phyloP scores from a whole-genome alignment of 2,113 vertebrate genomes.

The Trinectes maculatus region DNA sequence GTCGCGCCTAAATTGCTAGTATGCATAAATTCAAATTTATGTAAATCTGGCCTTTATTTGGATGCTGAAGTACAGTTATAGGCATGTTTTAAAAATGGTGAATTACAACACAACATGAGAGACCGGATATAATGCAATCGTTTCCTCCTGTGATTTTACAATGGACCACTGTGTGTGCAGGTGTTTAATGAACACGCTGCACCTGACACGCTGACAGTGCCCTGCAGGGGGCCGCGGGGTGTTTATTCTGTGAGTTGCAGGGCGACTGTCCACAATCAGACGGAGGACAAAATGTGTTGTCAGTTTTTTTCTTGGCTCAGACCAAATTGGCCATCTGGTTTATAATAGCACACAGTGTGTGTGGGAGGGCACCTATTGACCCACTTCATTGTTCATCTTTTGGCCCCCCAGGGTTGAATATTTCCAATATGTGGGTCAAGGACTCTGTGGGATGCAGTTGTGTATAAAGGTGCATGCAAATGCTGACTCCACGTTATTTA shows the following conservation, averaged over 20 bases:
- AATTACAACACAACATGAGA: not conserved
- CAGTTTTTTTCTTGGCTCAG: constrained; percentile 56
- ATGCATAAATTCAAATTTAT: no score
- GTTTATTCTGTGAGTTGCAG: constrained; percentile 27
- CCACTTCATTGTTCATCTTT: constrained; percentile 48
- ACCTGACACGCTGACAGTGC: constrained; percentile 26
- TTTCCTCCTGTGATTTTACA: not conserved
- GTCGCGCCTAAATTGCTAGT: no score
- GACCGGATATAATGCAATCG: not conserved
- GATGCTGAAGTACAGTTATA: no score
- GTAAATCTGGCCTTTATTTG: no score
- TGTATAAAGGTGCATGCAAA: not conserved
- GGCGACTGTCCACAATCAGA: constrained; percentile 45
- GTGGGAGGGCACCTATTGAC: constrained; percentile 59
- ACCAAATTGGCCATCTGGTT: constrained; percentile 73
- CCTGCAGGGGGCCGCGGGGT: constrained; percentile 23
- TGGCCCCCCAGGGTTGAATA: constrained; percentile 34
- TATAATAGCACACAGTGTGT: constrained; percentile 27
- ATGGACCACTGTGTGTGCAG: constrained; percentile 1
- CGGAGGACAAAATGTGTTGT: constrained; percentile 45
- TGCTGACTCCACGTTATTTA: not conserved
- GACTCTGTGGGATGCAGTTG: constrained; percentile 18
- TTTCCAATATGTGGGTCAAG: constrained; percentile 65
- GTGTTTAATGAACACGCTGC: constrained; percentile 7
- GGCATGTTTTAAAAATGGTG: not conserved